These are phyloP conservation scores for Lepus americanus DNA, from an alignment of 2,113 vertebrate genomes.

Conservation along the genomic window DNA sequence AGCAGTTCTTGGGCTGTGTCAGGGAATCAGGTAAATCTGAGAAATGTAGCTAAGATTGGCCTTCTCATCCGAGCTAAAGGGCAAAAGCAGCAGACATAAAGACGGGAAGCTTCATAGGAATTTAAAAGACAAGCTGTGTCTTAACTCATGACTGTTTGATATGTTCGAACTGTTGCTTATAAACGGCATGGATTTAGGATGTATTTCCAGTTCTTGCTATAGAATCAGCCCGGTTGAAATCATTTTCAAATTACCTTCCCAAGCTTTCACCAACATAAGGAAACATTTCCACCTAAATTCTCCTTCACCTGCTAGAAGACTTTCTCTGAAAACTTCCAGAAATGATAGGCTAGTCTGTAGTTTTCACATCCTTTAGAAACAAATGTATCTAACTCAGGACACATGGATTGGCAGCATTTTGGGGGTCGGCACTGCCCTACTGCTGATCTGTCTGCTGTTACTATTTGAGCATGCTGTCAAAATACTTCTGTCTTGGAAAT, in stretches of 20 bases:
- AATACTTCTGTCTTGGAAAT: slow-evolving; percentile 37
- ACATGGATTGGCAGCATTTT: not conserved
- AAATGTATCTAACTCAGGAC: slow-evolving; percentile 15
- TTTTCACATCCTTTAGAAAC: slow-evolving; percentile 21
- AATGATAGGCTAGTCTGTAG: not conserved
- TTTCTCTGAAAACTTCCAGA: slow-evolving; percentile 52
- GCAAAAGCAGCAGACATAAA: not conserved
- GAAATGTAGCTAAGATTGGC: not conserved
- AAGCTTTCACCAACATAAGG: slow-evolving; percentile 21
- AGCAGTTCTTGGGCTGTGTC: not conserved
- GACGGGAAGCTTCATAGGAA: slow-evolving; percentile 28
- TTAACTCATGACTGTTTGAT: not conserved
- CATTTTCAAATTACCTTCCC: slow-evolving; percentile 61
- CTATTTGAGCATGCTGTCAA: slow-evolving; percentile 28
- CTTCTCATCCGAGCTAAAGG: slow-evolving; percentile 26
- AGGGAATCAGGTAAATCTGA: slow-evolving; percentile 27
- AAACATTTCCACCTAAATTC: not conserved
- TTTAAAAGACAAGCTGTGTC: slow-evolving; percentile 56
- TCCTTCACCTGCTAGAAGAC: not conserved
- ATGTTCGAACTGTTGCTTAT: not conserved
- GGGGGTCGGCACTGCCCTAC: too few species aligned
- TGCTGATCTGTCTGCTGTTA: not conserved
- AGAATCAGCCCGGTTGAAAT: slow-evolving; percentile 58
- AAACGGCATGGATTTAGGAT: slow-evolving; percentile 58
- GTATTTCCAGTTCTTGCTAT: slow-evolving; percentile 55